phyloP scores from a whole-genome alignment of 2,113 vertebrate genomes.

The Hiodon tergisus region DNA sequence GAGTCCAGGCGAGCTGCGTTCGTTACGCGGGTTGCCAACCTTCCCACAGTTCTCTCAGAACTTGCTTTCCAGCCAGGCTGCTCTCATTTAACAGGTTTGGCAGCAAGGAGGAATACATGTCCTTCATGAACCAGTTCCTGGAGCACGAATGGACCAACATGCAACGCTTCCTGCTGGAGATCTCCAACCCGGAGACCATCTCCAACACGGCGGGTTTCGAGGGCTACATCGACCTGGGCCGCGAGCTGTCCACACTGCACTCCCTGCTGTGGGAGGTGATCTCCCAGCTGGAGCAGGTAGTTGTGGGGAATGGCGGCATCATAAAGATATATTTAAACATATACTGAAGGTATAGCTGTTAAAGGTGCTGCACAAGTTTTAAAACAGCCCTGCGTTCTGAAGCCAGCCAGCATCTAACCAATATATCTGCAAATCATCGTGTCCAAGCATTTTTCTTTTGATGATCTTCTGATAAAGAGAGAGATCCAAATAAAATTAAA shows the following conservation, averaged over 20 bases:
- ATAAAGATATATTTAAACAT: too few relatives aligned
- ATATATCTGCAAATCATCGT: too few relatives aligned
- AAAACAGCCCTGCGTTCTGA: too few relatives aligned
- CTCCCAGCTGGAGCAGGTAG: constrained; percentile 88
- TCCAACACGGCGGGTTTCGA: constrained; percentile 92
- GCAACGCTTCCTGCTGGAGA: constrained; percentile 93
- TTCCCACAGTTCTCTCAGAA: neutral
- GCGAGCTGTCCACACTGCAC: constrained; percentile 87
- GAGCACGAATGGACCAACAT: constrained; percentile 95
- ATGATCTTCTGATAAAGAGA: neutral
- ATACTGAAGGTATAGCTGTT: too few relatives aligned
- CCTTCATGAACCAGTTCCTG: constrained; percentile 98
- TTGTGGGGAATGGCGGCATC: too few relatives aligned
- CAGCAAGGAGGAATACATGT: constrained; percentile 96
- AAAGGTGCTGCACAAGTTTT: too few relatives aligned
- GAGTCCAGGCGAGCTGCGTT: constrained; percentile 35
- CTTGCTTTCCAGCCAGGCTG: neutral
- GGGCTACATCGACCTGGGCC: constrained; percentile 92
- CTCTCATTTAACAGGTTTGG: constrained; percentile 71
- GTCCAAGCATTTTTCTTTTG: too few relatives aligned
- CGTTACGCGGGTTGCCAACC: too few relatives aligned
- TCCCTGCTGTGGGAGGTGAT: constrained; percentile 80
- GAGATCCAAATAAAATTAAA: neutral
- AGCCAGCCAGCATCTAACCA: too few relatives aligned
- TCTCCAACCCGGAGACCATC: constrained; percentile 88